Percentiles rank a stretch among this genome's conserved stretches.
These are phyloP conservation scores for Noctilio leporinus DNA, from an alignment of 2,113 vertebrate species.

Conservation along the genomic window DNA sequence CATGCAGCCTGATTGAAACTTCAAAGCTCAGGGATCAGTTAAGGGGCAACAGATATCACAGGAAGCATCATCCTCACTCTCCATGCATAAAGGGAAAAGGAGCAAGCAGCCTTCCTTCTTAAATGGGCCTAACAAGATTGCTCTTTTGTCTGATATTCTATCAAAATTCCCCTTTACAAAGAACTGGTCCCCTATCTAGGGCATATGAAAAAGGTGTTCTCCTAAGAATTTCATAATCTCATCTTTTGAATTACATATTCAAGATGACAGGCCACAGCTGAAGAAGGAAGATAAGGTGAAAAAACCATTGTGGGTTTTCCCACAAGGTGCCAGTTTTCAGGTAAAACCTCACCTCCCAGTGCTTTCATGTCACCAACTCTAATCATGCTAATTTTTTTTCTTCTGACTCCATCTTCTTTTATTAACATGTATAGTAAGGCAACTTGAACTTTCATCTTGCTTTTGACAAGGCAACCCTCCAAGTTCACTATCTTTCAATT, in stretches of 20 bases:
- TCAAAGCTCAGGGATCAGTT: background rate
- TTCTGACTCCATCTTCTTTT: background rate
- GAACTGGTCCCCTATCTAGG: background rate
- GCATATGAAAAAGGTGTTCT: background rate
- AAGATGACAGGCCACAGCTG: background rate
- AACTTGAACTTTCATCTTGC: background rate
- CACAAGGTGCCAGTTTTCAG: background rate
- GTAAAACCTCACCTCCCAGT: background rate
- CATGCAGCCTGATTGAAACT: background rate
- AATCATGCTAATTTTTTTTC: background rate
- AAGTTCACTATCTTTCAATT: background rate
- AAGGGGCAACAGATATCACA: background rate
- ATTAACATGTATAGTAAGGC: background rate
- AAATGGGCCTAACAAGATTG: background rate
- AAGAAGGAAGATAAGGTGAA: background rate
- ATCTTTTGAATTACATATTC: background rate
- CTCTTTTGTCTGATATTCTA: background rate
- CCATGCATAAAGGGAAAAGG: background rate
- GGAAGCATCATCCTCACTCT: background rate
- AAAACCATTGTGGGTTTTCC: background rate
- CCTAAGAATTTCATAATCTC: background rate
- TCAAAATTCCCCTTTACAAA: background rate
- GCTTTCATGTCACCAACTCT: background rate
- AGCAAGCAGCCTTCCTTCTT: background rate
- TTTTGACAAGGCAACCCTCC: background rate